Evolutionary conservation across 2,113 vertebrate genomes (phyloP).

Genomic region (Aegotheles bennettii): DNA sequence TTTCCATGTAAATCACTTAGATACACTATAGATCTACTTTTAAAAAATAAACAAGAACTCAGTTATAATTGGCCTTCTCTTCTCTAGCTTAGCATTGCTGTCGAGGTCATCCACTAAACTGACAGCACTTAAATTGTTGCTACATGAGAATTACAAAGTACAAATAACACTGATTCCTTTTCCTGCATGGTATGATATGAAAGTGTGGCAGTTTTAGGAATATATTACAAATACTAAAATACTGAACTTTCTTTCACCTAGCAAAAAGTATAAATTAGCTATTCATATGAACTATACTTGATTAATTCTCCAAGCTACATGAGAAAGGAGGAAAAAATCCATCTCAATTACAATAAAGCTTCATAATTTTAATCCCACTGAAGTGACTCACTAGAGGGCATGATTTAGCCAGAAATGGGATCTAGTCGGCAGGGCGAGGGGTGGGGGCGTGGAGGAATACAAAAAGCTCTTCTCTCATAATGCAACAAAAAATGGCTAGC

Average conservation of each 20-base stretch:
- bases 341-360: fast-evolving
- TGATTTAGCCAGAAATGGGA: constrained; percentile 62
- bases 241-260: neutral
- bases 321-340: fast-evolving
- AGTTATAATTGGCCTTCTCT: neutral
- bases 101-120: neutral
- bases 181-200: fast-evolving
- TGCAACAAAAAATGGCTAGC: constrained; percentile 8
- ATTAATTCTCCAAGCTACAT: neutral
- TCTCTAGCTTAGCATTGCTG: neutral
- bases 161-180: neutral
- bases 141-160: neutral
- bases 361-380: neutral
- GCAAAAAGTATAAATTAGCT: neutral
- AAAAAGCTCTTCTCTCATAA: neutral
- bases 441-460: neutral
- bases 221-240: neutral
- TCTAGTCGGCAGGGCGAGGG: neutral
- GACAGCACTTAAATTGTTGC: neutral
- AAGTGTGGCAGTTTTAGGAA: neutral
- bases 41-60: neutral
- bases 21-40: neutral
- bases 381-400: constrained; percentile 69
- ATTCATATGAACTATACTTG: fast-evolving
- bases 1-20: neutral